Evolutionary conservation across 2,113 vertebrate genomes (phyloP).

Genomic region (Raphicerus campestris): DNA sequence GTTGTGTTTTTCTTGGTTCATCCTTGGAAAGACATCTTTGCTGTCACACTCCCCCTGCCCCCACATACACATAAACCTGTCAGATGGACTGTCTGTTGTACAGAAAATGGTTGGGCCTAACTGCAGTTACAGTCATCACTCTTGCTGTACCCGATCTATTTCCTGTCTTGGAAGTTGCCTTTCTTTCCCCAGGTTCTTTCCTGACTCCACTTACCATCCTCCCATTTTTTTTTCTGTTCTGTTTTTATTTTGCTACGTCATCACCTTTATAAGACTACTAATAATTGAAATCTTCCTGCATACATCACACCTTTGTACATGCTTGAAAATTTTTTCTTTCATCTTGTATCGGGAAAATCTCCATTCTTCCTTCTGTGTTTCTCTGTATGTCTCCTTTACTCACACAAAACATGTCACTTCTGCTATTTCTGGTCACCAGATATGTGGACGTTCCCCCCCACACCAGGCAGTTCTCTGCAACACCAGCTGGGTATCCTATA

Average conservation of each 20-base stretch:
- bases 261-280: rapidly evolving
- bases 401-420: neutral
- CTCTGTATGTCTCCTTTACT: neutral
- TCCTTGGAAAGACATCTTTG: neutral
- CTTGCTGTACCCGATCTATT: rapidly evolving
- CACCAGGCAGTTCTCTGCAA: neutral
- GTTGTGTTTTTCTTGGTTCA: neutral
- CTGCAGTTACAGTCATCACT: neutral
- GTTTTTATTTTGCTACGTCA: neutral
- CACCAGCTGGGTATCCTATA: neutral
- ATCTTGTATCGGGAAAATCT: neutral
- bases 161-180: neutral
- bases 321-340: neutral
- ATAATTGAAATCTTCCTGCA: neutral
- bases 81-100: neutral
- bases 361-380: neutral
- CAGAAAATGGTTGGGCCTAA: neutral
- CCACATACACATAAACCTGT: neutral
- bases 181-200: neutral
- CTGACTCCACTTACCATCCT: neutral
- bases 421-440: neutral
- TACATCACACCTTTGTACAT: rapidly evolving
- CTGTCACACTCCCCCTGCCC: rapidly evolving
- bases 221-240: neutral
- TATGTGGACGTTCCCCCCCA: neutral